phyloP scores from a whole-genome alignment of 2,113 vertebrate species.

The Elaphurus davidianus region DNA sequence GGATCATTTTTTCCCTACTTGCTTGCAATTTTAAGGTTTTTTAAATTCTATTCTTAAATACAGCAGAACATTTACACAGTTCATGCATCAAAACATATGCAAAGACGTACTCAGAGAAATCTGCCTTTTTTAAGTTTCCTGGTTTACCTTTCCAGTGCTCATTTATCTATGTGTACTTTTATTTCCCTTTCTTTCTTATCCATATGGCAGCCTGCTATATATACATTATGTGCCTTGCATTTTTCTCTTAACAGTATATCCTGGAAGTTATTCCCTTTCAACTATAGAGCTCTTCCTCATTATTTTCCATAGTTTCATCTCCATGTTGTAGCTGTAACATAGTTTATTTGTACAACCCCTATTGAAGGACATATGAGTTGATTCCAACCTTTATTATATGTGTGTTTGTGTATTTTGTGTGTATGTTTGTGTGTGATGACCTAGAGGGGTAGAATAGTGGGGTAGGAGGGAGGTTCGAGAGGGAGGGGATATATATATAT shows the following conservation, averaged over 20 bases:
- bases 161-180: not conserved
- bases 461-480: not conserved
- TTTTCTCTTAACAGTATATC: not conserved
- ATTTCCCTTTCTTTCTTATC: not conserved
- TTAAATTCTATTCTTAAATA: not conserved
- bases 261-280: not conserved
- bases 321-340: not conserved
- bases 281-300: not conserved
- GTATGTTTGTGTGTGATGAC: not conserved
- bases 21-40: conserved; percentile 1
- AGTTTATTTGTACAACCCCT: not conserved
- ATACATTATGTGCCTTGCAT: not conserved
- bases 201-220: not conserved
- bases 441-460: not conserved
- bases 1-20: not conserved
- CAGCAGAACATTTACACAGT: not conserved
- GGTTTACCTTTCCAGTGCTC: not conserved
- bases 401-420: not conserved
- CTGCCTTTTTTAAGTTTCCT: not conserved
- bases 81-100: not conserved
- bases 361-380: not conserved
- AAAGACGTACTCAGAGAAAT: not conserved
- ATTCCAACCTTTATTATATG: not conserved
- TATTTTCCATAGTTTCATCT: not conserved
- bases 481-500: not conserved